Conservation (phyloP, 2,113 vertebrate genomes). For the Aepyceros melampus region DNA sequence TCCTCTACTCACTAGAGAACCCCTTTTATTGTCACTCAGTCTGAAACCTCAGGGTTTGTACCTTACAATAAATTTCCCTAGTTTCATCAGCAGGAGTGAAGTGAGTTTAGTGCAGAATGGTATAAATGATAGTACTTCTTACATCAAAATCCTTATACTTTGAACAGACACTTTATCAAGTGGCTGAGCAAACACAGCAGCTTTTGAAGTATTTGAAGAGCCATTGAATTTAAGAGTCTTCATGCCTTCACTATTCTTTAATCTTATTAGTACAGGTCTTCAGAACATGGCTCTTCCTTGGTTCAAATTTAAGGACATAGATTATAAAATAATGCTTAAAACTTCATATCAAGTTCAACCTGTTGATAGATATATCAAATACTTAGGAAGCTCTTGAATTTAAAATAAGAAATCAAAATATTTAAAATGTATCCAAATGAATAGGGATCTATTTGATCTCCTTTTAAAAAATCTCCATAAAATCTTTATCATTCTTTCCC, state of each 20-base stretch:
- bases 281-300: conserved; percentile 49
- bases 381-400: conserved; percentile 62
- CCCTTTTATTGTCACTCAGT: conserved; percentile 10
- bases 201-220: conserved; percentile 71
- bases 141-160: conserved; percentile 61
- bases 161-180: conserved; percentile 66
- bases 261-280: conserved; percentile 68
- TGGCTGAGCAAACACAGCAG: conserved; percentile 68
- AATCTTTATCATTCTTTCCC: neutral
- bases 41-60: neutral
- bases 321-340: conserved; percentile 60
- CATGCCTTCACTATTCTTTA: conserved; percentile 64
- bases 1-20: neutral
- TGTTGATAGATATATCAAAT: conserved; percentile 62
- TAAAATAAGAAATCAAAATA: conserved; percentile 53
- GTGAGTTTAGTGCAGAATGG: conserved; percentile 46
- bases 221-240: conserved; percentile 64
- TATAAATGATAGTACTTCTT: conserved; percentile 67
- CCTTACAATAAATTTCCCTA: conserved; percentile 13
- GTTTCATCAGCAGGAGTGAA: conserved; percentile 45
- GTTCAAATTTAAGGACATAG: conserved; percentile 52
- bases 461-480: neutral
- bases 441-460: neutral
- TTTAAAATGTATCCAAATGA: conserved; percentile 40
- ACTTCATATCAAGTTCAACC: conserved; percentile 46